Evolutionary conservation across 2,888 invertebrate species (phyloP).

Genomic region (Drosophila borealis): DNA sequence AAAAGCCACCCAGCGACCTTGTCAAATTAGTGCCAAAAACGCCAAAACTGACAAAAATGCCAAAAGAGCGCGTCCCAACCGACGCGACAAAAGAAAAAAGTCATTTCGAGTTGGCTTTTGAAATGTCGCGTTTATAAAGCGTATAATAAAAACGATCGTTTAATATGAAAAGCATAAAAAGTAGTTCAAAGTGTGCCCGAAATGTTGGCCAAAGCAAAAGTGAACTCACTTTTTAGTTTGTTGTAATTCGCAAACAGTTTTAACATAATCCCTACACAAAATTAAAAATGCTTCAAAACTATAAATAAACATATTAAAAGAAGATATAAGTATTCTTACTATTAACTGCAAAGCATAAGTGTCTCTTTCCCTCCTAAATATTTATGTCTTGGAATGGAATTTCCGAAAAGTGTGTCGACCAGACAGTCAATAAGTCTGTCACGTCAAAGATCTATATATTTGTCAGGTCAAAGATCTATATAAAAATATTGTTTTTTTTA

Average conservation of each 20-base stretch:
- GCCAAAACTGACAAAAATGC: constrained; percentile 12
- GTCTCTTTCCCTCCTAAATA: too few species aligned
- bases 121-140: constrained; percentile 38
- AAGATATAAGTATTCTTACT: background rate
- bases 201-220: constrained; percentile 41
- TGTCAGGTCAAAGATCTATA: too few species aligned
- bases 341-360: too few species aligned
- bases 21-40: constrained; percentile 75
- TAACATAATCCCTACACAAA: background rate
- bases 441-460: too few species aligned
- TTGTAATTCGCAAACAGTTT: constrained; percentile 33
- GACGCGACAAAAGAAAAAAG: constrained; percentile 40
- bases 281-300: too few species aligned
- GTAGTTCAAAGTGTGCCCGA: constrained; percentile 25
- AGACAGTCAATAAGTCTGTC: background rate
- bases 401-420: too few species aligned
- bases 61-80: constrained; percentile 37
- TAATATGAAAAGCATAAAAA: constrained; percentile 34
- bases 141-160: constrained; percentile 45
- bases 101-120: constrained; percentile 23
- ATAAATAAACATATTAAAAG: constrained; percentile 2
- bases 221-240: constrained; percentile 27
- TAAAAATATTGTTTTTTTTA: too few species aligned
- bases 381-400: too few species aligned
- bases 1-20: constrained; percentile 58